These are phyloP conservation scores for Heliconius erato DNA, from an alignment of 2,888 invertebrate genomes.

Conservation along the genomic window DNA sequence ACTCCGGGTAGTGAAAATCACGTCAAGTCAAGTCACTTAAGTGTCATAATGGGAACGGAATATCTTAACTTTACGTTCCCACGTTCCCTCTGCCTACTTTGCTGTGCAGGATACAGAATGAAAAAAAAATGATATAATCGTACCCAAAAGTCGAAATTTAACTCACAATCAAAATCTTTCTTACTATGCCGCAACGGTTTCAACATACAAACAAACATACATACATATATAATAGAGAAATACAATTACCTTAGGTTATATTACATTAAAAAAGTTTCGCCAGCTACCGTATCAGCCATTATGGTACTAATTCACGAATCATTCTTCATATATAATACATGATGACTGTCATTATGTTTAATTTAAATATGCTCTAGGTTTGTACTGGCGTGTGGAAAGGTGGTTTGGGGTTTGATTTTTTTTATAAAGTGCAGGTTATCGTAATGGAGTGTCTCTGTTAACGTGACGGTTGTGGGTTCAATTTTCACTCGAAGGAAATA, in stretches of 20 bases:
- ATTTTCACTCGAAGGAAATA: too few species aligned
- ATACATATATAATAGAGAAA: not conserved
- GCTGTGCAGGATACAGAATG: too few species aligned
- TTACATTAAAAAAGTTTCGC: constrained; percentile 32
- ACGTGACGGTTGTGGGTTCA: too few species aligned
- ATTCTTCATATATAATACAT: constrained; percentile 66
- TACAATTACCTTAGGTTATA: constrained; percentile 1
- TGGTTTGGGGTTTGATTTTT: not conserved
- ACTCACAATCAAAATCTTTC: not conserved
- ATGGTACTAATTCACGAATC: constrained; percentile 65
- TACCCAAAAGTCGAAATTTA: too few species aligned
- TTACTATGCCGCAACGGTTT: not conserved
- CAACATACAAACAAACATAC: not conserved
- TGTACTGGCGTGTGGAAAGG: constrained; percentile 36
- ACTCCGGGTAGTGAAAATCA: too few species aligned
- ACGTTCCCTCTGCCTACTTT: too few species aligned
- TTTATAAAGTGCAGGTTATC: too few species aligned
- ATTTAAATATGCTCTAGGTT: constrained; percentile 70
- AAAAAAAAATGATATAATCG: too few species aligned
- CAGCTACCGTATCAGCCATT: constrained; percentile 44
- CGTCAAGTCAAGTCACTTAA: too few species aligned
- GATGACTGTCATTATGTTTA: constrained; percentile 79
- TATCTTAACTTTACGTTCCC: too few species aligned
- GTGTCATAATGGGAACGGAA: too few species aligned
- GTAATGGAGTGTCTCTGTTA: too few species aligned